Conservation (phyloP, 1,140 invertebrate species). For the Steinernema feltiae region DNA sequence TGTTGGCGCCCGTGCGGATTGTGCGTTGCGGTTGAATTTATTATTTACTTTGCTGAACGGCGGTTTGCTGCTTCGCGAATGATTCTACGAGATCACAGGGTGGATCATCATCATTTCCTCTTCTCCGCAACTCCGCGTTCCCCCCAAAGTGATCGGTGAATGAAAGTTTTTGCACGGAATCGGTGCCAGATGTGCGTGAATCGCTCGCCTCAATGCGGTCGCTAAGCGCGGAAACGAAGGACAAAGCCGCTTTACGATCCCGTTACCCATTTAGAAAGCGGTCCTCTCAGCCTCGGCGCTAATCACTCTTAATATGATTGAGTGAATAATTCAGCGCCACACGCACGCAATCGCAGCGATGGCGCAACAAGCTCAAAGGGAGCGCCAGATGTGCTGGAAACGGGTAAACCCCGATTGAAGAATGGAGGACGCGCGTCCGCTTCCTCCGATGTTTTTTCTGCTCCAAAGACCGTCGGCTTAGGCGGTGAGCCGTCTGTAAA, state of each 20-base stretch:
- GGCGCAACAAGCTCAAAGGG: slow-evolving; percentile 9
- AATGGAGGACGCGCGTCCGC: too few relatives aligned
- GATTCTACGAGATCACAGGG: too few relatives aligned
- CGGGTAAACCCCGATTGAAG: not conserved
- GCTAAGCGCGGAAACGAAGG: too few relatives aligned
- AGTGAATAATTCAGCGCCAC: slow-evolving; percentile 15
- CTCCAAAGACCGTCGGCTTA: too few relatives aligned
- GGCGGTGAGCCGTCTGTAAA: slow-evolving; percentile 3
- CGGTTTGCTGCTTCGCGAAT: too few relatives aligned
- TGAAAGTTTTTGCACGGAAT: not conserved
- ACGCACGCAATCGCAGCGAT: slow-evolving; percentile 11
- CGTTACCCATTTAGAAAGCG: not conserved
- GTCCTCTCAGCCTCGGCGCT: not conserved
- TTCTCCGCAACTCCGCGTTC: too few relatives aligned
- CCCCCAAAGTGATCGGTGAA: not conserved
- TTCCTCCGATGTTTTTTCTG: too few relatives aligned
- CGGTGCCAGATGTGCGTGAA: not conserved
- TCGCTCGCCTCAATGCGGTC: too few relatives aligned
- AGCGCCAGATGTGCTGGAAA: slow-evolving; percentile 1
- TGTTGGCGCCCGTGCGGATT: too few relatives aligned
- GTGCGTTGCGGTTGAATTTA: too few relatives aligned
- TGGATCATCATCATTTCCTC: too few relatives aligned
- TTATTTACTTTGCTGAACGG: not conserved
- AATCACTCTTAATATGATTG: slow-evolving; percentile 15
- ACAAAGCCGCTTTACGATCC: not conserved